Base-by-base conservation (phyloP, 2,888 invertebrate species). In the Dermolepida albohirtum region DNA sequence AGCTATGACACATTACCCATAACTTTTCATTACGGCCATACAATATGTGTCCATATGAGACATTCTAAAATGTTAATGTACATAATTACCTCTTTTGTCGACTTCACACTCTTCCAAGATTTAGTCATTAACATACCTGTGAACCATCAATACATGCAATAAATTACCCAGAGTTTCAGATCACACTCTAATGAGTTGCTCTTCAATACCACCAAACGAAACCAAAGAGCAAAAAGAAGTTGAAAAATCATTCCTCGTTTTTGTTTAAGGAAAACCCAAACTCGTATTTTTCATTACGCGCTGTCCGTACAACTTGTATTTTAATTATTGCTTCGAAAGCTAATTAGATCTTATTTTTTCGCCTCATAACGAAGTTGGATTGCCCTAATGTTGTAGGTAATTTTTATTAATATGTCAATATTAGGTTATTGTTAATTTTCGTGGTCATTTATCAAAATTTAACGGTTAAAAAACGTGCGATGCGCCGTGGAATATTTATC, bases 341-440 rank as follows among this genome's bases (percentile, higher is more conserved):
- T 64, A 64, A 64, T 64, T 64, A 64, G 50, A 17, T 22, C 64
- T 40, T 34, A 40, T 34, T 50, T 50, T 50, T 50, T 51, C 50
- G 8, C 22, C 64, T 40, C 39, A 14, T 64, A 64, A 64, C 17
- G 40, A 64, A 50, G 29, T 39, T 14, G 39, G 39, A 50, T 50
- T 51, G 39, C 14, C 34, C 50, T 64, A 50, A 64, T 50, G 39
- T 40, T 40, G 40, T 51, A 50, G 50, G 64, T 52, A 52, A 64
- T 64, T 64, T 52, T 64, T 64, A 64, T 64, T 64, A 64, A 64
- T 64, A 51, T 51, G 41, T 64, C 64, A 64, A 64, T 64, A 64
- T 64, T 64, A 51, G 64, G 64, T 64, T 64, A 64, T 47, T 44
- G 44, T 62, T 52, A 52, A 52, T 52, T 52, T 29, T 29, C 22